A percentile compares a stretch with the other conserved stretches of the same genome.
Evolutionary conservation across 2,113 vertebrate species (phyloP).

Genomic region (Protobothrops flavoviridis): DNA sequence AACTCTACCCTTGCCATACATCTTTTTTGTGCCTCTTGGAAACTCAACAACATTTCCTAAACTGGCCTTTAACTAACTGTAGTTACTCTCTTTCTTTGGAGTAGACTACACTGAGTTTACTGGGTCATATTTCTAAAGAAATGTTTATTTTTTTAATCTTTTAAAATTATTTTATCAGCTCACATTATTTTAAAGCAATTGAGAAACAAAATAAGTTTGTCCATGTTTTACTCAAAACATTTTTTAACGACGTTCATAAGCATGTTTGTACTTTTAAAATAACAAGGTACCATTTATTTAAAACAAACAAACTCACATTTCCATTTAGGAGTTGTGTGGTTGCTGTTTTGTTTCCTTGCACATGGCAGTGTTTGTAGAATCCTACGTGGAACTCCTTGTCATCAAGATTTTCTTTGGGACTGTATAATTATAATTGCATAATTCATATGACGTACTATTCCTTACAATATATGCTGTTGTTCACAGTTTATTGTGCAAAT

Average conservation of each 20-base stretch:
- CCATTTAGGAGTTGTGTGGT: background rate
- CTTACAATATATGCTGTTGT: background rate
- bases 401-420: background rate
- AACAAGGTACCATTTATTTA: background rate
- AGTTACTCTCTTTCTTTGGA: background rate
- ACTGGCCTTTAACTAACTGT: background rate
- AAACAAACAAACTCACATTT: background rate
- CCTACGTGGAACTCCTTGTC: background rate
- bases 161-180: background rate
- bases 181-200: background rate
- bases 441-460: background rate
- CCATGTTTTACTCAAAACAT: background rate
- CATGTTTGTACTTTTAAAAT: background rate
- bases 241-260: background rate
- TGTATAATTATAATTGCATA: background rate
- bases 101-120: background rate
- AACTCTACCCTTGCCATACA: background rate
- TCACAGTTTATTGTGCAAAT: background rate
- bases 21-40: background rate
- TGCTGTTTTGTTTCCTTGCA: background rate
- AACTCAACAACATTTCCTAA: background rate
- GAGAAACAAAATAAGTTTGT: background rate
- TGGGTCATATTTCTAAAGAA: background rate
- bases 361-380: background rate
- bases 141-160: background rate